Conservation (phyloP, 2,113 vertebrate species). For the Arvicanthis niloticus region DNA sequence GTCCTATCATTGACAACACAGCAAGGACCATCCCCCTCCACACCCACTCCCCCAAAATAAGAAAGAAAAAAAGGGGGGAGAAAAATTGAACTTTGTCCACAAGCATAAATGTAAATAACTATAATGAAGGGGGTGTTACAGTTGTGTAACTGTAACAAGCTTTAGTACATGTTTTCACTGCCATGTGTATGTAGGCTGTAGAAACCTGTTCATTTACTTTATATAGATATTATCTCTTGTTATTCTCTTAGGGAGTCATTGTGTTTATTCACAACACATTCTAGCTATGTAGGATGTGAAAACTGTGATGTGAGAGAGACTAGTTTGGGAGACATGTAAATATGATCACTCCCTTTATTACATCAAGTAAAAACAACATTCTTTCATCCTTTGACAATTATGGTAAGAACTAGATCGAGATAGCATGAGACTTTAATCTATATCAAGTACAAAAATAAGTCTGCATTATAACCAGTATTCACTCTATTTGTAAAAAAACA, state of each 20-base stretch:
- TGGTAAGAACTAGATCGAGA: slow-evolving; percentile 34
- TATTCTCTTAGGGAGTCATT: slow-evolving; percentile 70
- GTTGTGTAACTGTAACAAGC: slow-evolving; percentile 46
- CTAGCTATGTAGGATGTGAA: slow-evolving; percentile 56
- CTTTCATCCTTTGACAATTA: slow-evolving; percentile 59
- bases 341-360: slow-evolving; percentile 66
- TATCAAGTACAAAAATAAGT: slow-evolving; percentile 54
- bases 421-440: slow-evolving; percentile 47
- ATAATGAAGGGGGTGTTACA: slow-evolving; percentile 45
- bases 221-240: slow-evolving; percentile 56
- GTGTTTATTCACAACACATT: slow-evolving; percentile 66
- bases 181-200: slow-evolving; percentile 40
- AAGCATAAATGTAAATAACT: slow-evolving; percentile 58
- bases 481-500: slow-evolving; percentile 35
- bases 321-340: slow-evolving; percentile 68
- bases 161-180: slow-evolving; percentile 61
- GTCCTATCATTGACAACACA: neutral
- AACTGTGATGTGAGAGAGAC: slow-evolving; percentile 58
- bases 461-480: slow-evolving; percentile 33
- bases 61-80: neutral
- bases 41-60: too few relatives aligned
- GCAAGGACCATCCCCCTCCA: neutral
- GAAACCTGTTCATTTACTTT: slow-evolving; percentile 70
- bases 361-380: slow-evolving; percentile 66
- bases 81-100: neutral